A percentile compares a stretch with the other conserved stretches of the same genome.
Evolutionary conservation across 2,113 vertebrate species (phyloP).

Genomic region (Gymnogyps californianus): DNA sequence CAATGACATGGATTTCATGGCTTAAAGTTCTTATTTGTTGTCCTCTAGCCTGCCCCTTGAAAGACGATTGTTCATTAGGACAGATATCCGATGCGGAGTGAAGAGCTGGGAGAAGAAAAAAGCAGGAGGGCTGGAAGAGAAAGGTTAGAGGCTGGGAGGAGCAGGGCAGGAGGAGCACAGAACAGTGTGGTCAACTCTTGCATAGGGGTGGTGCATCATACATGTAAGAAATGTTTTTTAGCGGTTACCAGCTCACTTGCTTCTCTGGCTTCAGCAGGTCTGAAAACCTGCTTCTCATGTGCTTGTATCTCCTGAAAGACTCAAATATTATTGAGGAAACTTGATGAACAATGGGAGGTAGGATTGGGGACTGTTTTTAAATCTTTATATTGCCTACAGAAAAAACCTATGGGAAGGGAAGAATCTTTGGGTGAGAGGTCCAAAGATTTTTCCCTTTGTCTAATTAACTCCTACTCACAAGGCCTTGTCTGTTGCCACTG

Average conservation of each 20-base stretch:
- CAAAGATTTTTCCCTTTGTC: background rate
- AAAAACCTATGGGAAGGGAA: background rate
- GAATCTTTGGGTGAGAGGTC: background rate
- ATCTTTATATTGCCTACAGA: background rate
- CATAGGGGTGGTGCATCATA: background rate
- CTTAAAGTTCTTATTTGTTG: background rate
- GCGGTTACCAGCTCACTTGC: background rate
- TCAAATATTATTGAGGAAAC: background rate
- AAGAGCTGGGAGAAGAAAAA: background rate
- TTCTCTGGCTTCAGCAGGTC: background rate
- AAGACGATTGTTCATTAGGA: background rate
- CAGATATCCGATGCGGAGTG: rapidly evolving
- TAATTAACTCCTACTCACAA: background rate
- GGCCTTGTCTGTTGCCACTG: background rate
- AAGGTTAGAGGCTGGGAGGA: background rate
- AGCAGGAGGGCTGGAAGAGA: background rate
- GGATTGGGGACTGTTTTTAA: background rate
- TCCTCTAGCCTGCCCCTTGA: background rate
- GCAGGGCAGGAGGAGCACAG: background rate
- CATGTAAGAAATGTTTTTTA: background rate
- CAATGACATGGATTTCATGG: background rate
- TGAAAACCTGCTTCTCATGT: background rate
- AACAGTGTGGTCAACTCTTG: background rate
- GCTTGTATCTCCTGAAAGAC: background rate
- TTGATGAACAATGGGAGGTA: background rate